phyloP scores from a whole-genome alignment of 1,140 invertebrate genomes.

The Halictus rubicundus region DNA sequence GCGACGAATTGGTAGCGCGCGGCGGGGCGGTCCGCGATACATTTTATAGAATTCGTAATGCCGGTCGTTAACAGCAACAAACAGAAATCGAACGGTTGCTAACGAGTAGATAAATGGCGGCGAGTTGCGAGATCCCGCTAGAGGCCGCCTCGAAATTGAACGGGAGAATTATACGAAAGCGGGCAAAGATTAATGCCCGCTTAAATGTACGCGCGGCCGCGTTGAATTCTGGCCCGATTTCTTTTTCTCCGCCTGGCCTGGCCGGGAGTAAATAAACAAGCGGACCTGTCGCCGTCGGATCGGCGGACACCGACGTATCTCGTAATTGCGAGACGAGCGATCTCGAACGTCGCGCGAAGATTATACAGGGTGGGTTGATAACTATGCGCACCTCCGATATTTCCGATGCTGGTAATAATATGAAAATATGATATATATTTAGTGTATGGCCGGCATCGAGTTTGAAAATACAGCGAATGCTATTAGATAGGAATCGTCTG shows the following conservation, averaged over 20 bases:
- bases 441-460: no score
- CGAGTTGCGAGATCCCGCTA: background rate
- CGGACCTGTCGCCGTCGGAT: background rate
- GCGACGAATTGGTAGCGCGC: conserved; percentile 9
- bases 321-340: conserved; percentile 47
- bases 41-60: conserved; percentile 50
- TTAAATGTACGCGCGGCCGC: conserved; percentile 10
- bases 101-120: conserved; percentile 34
- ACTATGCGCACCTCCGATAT: no score
- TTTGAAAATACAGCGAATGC: no score
- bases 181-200: conserved; percentile 20
- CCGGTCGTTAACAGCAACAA: conserved; percentile 35
- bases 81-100: conserved; percentile 4
- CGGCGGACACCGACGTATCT: conserved; percentile 8
- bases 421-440: no score
- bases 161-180: conserved; percentile 21
- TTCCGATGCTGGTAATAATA: no score
- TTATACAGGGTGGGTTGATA: no score
- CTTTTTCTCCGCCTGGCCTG: background rate
- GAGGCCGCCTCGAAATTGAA: background rate
- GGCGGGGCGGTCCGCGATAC: conserved; percentile 22
- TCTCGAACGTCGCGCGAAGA: conserved; percentile 7
- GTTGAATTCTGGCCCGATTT: conserved; percentile 29
- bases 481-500: no score
- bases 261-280: conserved; percentile 11